Conservation (phyloP, 2,888 invertebrate genomes). For the Eumerus sabulonum region DNA sequence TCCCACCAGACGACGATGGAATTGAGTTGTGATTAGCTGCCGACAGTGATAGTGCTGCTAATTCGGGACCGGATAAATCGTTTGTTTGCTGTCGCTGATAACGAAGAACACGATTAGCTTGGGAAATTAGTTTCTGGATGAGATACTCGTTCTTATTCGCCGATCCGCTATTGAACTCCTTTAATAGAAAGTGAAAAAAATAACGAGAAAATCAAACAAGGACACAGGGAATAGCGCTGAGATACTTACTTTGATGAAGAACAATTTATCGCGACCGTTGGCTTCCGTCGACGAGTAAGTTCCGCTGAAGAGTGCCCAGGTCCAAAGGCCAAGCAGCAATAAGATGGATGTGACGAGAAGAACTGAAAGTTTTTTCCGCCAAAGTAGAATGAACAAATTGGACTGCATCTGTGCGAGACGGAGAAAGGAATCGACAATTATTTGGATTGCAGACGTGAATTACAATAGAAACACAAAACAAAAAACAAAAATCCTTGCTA, state of each 20-base stretch:
- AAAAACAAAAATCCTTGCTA: too few relatives aligned
- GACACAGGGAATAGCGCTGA: neutral
- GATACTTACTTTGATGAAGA: conserved; percentile 63
- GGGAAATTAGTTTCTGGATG: conserved; percentile 77
- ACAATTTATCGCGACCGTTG: conserved; percentile 53
- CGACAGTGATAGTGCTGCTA: conserved; percentile 53
- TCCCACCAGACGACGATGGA: conserved; percentile 9
- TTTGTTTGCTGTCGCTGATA: conserved; percentile 71
- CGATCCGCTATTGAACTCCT: conserved; percentile 66
- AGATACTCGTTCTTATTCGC: conserved; percentile 76
- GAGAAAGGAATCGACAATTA: neutral
- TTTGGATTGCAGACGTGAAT: too few relatives aligned
- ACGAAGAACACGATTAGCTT: conserved; percentile 77
- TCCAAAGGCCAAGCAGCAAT: conserved; percentile 76
- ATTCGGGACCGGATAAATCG: conserved; percentile 52
- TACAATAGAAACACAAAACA: too few relatives aligned
- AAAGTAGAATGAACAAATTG: conserved; percentile 76
- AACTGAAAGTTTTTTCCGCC: conserved; percentile 78
- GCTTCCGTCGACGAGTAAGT: conserved; percentile 63
- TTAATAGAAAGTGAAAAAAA: neutral
- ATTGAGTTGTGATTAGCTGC: neutral
- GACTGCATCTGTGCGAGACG: conserved; percentile 76
- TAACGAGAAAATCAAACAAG: neutral
- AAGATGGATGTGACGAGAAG: conserved; percentile 75
- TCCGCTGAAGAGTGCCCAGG: conserved; percentile 77